These are phyloP conservation scores for Drosophila athabasca DNA, from an alignment of 1,140 invertebrate genomes.

Conservation along the genomic window DNA sequence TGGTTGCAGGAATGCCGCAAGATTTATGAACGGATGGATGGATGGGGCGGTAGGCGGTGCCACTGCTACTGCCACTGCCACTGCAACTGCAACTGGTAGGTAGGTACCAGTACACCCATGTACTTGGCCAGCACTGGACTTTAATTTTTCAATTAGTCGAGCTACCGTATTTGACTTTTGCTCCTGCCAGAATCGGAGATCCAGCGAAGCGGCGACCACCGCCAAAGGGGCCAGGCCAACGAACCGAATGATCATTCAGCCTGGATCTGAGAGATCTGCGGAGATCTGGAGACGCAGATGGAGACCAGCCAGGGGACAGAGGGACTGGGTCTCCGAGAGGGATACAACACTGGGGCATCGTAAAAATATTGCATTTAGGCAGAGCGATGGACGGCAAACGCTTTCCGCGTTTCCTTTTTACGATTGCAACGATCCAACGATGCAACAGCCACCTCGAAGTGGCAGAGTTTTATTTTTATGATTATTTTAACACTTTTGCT, in stretches of 20 bases:
- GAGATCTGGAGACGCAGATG: not conserved
- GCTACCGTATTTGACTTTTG: slow-evolving; percentile 76
- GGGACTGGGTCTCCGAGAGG: slow-evolving; percentile 5
- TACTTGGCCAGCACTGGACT: slow-evolving; percentile 33
- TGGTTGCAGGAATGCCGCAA: slow-evolving; percentile 24
- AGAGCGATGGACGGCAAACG: slow-evolving; percentile 45
- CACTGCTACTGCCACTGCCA: not conserved
- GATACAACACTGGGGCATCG: slow-evolving; percentile 21
- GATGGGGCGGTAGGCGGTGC: slow-evolving; percentile 22
- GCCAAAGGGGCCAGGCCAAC: slow-evolving; percentile 50
- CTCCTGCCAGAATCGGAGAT: slow-evolving; percentile 11
- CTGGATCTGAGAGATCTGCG: not conserved
- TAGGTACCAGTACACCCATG: slow-evolving; percentile 1
- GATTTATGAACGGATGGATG: slow-evolving; percentile 28
- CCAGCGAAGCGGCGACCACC: slow-evolving; percentile 5
- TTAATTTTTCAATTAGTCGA: slow-evolving; percentile 82
- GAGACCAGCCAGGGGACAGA: slow-evolving; percentile 1
- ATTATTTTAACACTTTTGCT: slow-evolving; percentile 73
- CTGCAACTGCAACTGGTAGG: too few relatives aligned
- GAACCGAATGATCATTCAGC: slow-evolving; percentile 42
- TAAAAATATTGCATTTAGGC: slow-evolving; percentile 76
- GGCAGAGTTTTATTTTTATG: slow-evolving; percentile 66
- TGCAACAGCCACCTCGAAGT: slow-evolving; percentile 14
- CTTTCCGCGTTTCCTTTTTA: slow-evolving; percentile 56
- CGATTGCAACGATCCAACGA: slow-evolving; percentile 42